Conservation (phyloP, 2,113 vertebrate genomes). For the Limnothrissa miodon region DNA sequence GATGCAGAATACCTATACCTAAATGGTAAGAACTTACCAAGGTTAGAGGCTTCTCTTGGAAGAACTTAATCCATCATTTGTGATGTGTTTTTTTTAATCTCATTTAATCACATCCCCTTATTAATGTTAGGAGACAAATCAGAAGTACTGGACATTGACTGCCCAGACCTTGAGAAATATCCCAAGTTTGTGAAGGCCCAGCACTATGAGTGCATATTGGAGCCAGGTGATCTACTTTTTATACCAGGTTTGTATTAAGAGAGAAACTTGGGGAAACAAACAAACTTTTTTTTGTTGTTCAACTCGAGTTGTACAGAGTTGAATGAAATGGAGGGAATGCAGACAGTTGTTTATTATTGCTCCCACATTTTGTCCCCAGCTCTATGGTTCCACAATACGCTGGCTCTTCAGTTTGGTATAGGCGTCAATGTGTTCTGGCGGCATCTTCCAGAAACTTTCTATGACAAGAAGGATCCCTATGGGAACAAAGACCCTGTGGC, state of each 20-base stretch:
- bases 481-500: slow-evolving; percentile 91
- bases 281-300: neutral
- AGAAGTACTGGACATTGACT: slow-evolving; percentile 87
- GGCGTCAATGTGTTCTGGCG: slow-evolving; percentile 95
- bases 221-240: slow-evolving; percentile 91
- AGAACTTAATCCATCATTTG: neutral
- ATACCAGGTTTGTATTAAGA: slow-evolving; percentile 82
- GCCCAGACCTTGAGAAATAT: slow-evolving; percentile 81
- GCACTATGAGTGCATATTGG: slow-evolving; percentile 81
- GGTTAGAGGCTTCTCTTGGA: neutral
- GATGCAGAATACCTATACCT: slow-evolving; percentile 91
- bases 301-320: neutral
- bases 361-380: slow-evolving; percentile 65
- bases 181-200: slow-evolving; percentile 88
- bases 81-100: neutral
- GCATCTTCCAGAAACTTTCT: slow-evolving; percentile 82
- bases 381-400: slow-evolving; percentile 95
- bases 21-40: slow-evolving; percentile 70
- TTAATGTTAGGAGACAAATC: slow-evolving; percentile 84
- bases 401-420: slow-evolving; percentile 89
- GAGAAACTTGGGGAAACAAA: neutral
- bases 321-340: neutral
- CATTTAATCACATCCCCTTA: neutral
- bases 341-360: neutral
- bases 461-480: slow-evolving; percentile 89